Evolutionary conservation across 2,888 invertebrate species (phyloP).

Genomic region (Platycnemis pennipes): DNA sequence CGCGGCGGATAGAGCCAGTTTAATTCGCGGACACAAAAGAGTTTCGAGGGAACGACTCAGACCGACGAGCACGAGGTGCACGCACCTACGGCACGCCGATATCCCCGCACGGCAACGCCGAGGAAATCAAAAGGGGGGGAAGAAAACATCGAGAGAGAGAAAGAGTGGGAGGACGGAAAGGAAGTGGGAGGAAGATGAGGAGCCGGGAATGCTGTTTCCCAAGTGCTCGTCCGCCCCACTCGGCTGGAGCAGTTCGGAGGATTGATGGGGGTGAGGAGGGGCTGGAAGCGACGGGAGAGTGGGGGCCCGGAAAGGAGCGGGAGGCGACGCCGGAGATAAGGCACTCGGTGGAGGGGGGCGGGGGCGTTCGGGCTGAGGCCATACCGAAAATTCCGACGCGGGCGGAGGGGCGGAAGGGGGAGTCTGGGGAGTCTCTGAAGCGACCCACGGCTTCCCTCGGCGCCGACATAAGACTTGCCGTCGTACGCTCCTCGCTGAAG

Average conservation of each 20-base stretch:
- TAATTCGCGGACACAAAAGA: no score
- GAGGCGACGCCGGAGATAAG: not conserved
- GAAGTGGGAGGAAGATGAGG: not conserved
- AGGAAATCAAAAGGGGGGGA: not conserved
- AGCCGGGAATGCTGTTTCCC: no score
- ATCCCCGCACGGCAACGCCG: not conserved
- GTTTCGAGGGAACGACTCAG: no score
- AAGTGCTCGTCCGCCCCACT: no score
- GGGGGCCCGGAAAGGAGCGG: not conserved
- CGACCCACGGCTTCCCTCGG: no score
- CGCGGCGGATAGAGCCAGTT: no score
- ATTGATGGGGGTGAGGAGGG: not conserved
- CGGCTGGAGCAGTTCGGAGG: no score
- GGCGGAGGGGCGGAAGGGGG: not conserved
- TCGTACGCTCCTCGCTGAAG: no score
- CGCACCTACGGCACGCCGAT: no score
- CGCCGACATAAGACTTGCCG: no score
- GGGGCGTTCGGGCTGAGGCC: not conserved
- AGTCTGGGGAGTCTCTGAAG: not conserved
- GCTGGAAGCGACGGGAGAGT: not conserved
- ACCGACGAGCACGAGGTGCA: no score
- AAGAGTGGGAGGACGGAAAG: not conserved
- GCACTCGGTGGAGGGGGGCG: not conserved
- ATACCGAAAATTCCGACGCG: no score
- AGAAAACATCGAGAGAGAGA: not conserved